phyloP scores from a whole-genome alignment of 2,113 vertebrate genomes.

The Smithornis capensis region DNA sequence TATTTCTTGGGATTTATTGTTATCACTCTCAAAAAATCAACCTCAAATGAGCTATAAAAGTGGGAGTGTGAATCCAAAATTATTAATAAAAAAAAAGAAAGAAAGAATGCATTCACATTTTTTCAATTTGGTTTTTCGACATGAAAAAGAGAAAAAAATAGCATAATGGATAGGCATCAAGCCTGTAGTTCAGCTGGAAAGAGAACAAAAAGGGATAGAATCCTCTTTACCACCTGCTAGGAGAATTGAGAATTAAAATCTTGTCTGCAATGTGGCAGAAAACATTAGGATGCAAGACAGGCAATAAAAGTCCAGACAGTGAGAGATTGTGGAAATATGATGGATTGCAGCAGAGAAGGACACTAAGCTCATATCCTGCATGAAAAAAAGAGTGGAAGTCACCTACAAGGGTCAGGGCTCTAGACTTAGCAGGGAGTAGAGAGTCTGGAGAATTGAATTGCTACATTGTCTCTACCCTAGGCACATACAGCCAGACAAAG shows the following conservation, averaged over 20 bases:
- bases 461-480: not conserved
- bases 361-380: not conserved
- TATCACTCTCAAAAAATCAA: not conserved
- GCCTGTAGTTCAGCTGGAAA: not conserved
- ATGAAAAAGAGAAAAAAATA: not conserved
- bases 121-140: not conserved
- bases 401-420: constrained; percentile 24
- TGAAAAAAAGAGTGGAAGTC: not conserved
- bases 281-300: not conserved
- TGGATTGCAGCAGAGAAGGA: not conserved
- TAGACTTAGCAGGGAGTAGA: not conserved
- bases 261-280: not conserved
- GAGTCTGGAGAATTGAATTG: not conserved
- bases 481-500: not conserved
- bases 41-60: not conserved
- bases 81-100: not conserved
- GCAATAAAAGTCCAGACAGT: not conserved
- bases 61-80: not conserved
- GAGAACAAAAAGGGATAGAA: not conserved
- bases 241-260: not conserved
- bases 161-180: not conserved
- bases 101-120: not conserved
- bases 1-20: not conserved
- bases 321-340: not conserved
- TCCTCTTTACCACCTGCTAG: not conserved